A percentile compares a stretch with the other conserved stretches of the same genome.
Evolutionary conservation across 2,888 invertebrate genomes (phyloP).

Genomic region (Archaeoteleia sp.): DNA sequence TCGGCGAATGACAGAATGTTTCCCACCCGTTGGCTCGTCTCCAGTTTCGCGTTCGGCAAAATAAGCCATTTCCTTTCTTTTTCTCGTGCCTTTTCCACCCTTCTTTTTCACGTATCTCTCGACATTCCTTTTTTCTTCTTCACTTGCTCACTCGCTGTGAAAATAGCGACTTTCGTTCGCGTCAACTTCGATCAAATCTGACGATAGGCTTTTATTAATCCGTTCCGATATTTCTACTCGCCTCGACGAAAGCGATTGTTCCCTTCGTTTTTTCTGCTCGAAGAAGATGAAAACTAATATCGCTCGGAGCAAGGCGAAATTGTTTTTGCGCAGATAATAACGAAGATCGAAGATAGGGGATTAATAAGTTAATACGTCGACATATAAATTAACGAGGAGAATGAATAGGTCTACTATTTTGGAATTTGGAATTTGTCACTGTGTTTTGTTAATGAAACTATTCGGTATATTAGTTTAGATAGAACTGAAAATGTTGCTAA

Average conservation of each 20-base stretch:
- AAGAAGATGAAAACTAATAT: no score
- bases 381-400: no score
- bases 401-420: no score
- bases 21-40: conserved; percentile 25
- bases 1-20: conserved; percentile 23
- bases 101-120: neutral
- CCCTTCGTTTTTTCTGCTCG: neutral
- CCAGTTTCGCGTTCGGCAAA: conserved; percentile 39
- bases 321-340: no score
- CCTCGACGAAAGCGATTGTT: neutral
- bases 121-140: conserved; percentile 16
- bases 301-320: no score
- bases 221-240: conserved; percentile 9
- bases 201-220: conserved; percentile 23
- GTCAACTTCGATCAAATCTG: neutral
- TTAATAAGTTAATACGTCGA: no score
- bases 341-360: no score
- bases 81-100: conserved; percentile 6
- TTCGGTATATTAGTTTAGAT: no score
- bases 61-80: conserved; percentile 26
- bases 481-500: no score
- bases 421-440: no score
- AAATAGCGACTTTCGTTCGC: conserved; percentile 18
- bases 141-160: conserved; percentile 8
- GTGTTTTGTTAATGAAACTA: no score